phyloP scores from a whole-genome alignment of 2,888 invertebrate genomes.

The Eupithecia dodoneata region DNA sequence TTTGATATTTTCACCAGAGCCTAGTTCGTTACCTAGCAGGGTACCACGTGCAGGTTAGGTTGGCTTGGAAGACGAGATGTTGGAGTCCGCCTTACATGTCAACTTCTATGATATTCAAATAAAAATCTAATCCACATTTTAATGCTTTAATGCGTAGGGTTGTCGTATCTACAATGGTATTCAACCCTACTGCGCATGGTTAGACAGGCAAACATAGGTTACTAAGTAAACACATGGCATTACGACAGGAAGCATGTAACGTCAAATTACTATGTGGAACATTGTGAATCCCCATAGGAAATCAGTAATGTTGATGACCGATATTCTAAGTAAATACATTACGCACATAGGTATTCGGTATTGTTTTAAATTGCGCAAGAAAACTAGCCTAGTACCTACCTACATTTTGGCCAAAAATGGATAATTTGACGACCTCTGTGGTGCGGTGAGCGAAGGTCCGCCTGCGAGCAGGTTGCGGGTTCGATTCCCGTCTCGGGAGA shows the following conservation, averaged over 20 bases:
- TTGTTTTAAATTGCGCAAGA: not conserved
- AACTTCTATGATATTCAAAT: no score
- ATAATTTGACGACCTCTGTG: no score
- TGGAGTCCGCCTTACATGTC: no score
- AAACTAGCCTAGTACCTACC: not conserved
- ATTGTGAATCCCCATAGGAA: not conserved
- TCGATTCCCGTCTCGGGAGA: no score
- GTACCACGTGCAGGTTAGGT: no score
- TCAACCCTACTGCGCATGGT: not conserved
- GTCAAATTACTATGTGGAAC: not conserved
- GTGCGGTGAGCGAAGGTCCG: no score
- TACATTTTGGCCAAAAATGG: no score
- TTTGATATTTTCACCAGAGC: no score
- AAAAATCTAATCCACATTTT: no score
- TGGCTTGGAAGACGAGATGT: no score
- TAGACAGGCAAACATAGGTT: not conserved
- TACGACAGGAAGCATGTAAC: not conserved
- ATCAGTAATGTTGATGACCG: not conserved
- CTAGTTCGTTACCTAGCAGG: no score
- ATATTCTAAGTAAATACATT: not conserved
- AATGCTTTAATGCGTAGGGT: not conserved
- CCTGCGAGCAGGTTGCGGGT: no score
- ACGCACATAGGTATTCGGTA: not conserved
- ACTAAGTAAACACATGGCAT: not conserved
- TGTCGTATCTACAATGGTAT: not conserved